Evolutionary conservation across 2,888 invertebrate genomes (phyloP).

Genomic region (Mythimna pallens): DNA sequence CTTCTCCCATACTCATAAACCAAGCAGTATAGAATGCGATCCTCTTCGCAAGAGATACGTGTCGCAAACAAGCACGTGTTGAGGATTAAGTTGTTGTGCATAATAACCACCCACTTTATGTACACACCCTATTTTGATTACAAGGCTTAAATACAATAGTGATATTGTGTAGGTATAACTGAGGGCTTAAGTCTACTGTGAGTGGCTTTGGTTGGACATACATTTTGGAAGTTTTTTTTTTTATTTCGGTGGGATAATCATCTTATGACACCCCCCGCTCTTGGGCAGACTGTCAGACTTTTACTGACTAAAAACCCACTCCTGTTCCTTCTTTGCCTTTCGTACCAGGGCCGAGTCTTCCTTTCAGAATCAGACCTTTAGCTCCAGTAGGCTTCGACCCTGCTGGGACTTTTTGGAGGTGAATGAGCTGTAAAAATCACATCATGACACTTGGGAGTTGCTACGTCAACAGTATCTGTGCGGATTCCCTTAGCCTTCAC

Average conservation of each 20-base stretch:
- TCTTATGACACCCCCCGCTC: too few species aligned
- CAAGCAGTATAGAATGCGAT: conserved; percentile 55
- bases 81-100: conserved; percentile 82
- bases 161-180: conserved; percentile 40
- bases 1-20: conserved; percentile 43
- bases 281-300: too few species aligned
- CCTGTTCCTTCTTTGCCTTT: too few species aligned
- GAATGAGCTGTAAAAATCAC: background rate
- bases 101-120: conserved; percentile 77
- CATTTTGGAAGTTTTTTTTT: too few species aligned
- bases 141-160: conserved; percentile 71
- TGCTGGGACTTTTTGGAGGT: background rate
- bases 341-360: too few species aligned
- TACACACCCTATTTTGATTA: conserved; percentile 78
- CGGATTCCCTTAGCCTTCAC: too few species aligned
- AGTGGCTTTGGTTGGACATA: conserved; percentile 10
- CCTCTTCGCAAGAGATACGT: conserved; percentile 79
- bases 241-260: too few species aligned
- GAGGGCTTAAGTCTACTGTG: conserved; percentile 15
- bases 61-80: conserved; percentile 82
- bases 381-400: too few species aligned
- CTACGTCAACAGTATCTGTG: too few species aligned
- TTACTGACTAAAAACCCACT: too few species aligned
- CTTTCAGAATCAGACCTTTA: too few species aligned
- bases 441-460: background rate